phyloP scores from a whole-genome alignment of 2,113 vertebrate species.

The Plectropomus leopardus region DNA sequence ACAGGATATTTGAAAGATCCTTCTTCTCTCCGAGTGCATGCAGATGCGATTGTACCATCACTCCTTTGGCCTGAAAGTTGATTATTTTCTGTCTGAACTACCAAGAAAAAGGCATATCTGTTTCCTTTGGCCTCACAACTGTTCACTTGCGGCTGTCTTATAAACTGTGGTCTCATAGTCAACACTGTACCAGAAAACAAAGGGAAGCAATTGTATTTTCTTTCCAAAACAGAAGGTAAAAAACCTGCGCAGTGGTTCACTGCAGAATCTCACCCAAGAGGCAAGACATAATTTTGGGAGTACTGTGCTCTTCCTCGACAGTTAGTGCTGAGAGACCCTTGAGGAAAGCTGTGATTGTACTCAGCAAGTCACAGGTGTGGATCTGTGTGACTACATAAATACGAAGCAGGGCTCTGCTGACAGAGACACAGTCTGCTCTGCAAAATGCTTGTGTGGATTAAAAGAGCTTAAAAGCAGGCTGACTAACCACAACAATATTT shows the following conservation, averaged over 20 bases:
- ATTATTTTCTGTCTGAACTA: slow-evolving; percentile 39
- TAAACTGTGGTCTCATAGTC: not conserved
- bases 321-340: not conserved
- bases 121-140: not conserved
- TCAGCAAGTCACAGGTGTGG: slow-evolving; percentile 43
- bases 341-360: slow-evolving; percentile 16
- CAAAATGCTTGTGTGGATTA: slow-evolving; percentile 27
- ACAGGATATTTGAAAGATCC: no score
- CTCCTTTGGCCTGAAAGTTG: slow-evolving; percentile 18
- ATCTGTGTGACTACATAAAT: slow-evolving; percentile 33
- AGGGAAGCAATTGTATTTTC: not conserved
- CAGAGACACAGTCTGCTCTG: slow-evolving; percentile 19
- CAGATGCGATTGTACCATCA: slow-evolving; percentile 38
- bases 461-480: slow-evolving; percentile 9
- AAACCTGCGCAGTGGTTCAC: not conserved
- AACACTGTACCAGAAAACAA: not conserved
- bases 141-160: not conserved
- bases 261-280: not conserved
- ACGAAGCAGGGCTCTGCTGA: slow-evolving; percentile 26
- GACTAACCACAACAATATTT: slow-evolving; percentile 34
- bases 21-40: no score
- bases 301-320: not conserved
- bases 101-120: not conserved
- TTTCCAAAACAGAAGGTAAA: not conserved
- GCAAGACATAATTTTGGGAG: not conserved